Conservation (phyloP, 2,797 vertebrate species). For the Oophaga sylvatica region DNA sequence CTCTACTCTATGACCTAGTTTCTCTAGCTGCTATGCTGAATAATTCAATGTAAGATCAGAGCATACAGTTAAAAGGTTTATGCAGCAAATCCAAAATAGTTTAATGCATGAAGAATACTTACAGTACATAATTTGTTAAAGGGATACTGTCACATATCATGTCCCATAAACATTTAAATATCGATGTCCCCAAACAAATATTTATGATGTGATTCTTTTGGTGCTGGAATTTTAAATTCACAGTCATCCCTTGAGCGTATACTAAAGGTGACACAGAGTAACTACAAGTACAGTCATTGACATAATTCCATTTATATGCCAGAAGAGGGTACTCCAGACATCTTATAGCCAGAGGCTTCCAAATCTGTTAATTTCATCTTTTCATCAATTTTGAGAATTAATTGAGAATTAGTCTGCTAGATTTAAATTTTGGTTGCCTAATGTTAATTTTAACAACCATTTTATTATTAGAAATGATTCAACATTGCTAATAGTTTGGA, state of each 20-base stretch:
- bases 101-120: constrained; percentile 37
- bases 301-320: background rate
- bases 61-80: constrained; percentile 52
- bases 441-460: too few relatives aligned
- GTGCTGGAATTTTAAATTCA: background rate
- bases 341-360: background rate
- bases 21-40: constrained; percentile 40
- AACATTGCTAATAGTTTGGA: too few relatives aligned
- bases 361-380: background rate
- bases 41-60: constrained; percentile 51
- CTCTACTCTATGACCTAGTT: constrained; percentile 50
- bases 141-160: background rate
- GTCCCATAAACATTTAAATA: background rate
- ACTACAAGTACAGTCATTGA: background rate
- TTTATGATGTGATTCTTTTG: background rate
- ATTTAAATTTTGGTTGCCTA: background rate
- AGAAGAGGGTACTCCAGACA: background rate
- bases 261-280: background rate
- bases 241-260: background rate
- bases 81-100: constrained; percentile 50
- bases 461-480: too few relatives aligned
- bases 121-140: constrained; percentile 40
- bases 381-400: background rate
- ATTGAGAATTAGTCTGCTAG: background rate
- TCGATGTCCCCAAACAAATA: background rate